These are phyloP conservation scores for Margaritifera margaritifera DNA, from an alignment of 2,888 invertebrate species.

Conservation along the genomic window DNA sequence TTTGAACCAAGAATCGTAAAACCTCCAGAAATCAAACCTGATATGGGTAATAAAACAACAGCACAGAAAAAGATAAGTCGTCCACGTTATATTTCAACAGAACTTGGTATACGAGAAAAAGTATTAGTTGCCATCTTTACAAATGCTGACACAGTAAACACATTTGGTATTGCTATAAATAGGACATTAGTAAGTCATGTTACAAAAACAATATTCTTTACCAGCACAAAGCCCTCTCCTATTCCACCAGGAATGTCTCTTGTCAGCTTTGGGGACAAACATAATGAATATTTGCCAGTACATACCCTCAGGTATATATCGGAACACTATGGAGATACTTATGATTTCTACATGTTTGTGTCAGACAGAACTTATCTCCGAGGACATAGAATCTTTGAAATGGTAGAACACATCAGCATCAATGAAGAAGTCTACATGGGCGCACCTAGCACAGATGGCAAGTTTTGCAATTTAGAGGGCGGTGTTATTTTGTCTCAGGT, in stretches of 20 bases:
- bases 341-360: slow-evolving; percentile 92
- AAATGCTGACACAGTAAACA: slow-evolving; percentile 73
- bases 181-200: slow-evolving; percentile 88
- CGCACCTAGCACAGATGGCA: slow-evolving; percentile 69
- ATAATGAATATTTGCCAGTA: slow-evolving; percentile 85
- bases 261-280: slow-evolving; percentile 89
- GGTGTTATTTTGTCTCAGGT: slow-evolving; percentile 89
- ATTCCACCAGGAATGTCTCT: slow-evolving; percentile 74
- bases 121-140: slow-evolving; percentile 90
- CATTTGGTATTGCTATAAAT: slow-evolving; percentile 88
- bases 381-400: slow-evolving; percentile 81
- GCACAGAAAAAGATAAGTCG: slow-evolving; percentile 70
- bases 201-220: slow-evolving; percentile 88
- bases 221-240: slow-evolving; percentile 67
- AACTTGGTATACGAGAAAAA: slow-evolving; percentile 92
- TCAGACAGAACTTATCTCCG: slow-evolving; percentile 90
- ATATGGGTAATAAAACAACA: slow-evolving; percentile 30
- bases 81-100: slow-evolving; percentile 94
- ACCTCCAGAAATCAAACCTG: slow-evolving; percentile 22
- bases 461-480: slow-evolving; percentile 79
- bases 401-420: slow-evolving; percentile 86
- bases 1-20: slow-evolving; percentile 57
- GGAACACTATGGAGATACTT: slow-evolving; percentile 90
- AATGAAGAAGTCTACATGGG: slow-evolving; percentile 90
- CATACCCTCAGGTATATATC: slow-evolving; percentile 91